These are phyloP conservation scores for Lepidurus apus DNA, from an alignment of 1,140 invertebrate species.

Conservation along the genomic window DNA sequence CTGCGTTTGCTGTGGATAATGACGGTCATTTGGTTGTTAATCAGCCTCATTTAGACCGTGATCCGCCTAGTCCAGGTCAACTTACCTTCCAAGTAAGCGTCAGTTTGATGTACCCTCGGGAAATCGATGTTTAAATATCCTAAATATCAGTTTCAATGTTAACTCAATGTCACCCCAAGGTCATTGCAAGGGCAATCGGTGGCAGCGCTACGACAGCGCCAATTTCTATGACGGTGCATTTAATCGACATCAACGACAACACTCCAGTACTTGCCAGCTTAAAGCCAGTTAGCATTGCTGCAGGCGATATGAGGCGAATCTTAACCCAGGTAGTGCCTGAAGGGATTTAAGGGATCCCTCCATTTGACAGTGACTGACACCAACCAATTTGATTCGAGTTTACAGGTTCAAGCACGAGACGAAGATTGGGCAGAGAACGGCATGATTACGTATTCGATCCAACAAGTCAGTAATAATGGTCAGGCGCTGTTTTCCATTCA, in stretches of 20 bases:
- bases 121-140: not conserved
- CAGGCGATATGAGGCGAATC: conserved; percentile 66
- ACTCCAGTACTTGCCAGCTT: conserved; percentile 68
- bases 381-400: conserved; percentile 15
- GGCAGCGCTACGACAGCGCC: conserved; percentile 73
- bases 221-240: conserved; percentile 65
- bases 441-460: conserved; percentile 71
- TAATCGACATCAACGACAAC: conserved; percentile 81
- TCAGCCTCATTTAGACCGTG: conserved; percentile 75
- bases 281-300: conserved; percentile 68
- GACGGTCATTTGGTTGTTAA: conserved; percentile 64
- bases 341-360: not conserved
- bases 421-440: conserved; percentile 80
- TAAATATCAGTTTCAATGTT: not conserved
- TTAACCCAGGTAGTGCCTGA: conserved; percentile 59
- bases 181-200: conserved; percentile 69
- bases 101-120: not conserved
- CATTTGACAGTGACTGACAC: conserved; percentile 5
- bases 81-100: conserved; percentile 66
- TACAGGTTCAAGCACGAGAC: conserved; percentile 67
- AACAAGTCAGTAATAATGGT: conserved; percentile 85
- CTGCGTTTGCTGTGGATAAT: conserved; percentile 70
- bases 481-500: conserved; percentile 77
- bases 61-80: conserved; percentile 75
- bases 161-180: conserved; percentile 38